Evolutionary conservation across 2,113 vertebrate species (phyloP), one percentile per base, ranked within the genome.

Genomic region (Tetrax tetrax): DNA sequence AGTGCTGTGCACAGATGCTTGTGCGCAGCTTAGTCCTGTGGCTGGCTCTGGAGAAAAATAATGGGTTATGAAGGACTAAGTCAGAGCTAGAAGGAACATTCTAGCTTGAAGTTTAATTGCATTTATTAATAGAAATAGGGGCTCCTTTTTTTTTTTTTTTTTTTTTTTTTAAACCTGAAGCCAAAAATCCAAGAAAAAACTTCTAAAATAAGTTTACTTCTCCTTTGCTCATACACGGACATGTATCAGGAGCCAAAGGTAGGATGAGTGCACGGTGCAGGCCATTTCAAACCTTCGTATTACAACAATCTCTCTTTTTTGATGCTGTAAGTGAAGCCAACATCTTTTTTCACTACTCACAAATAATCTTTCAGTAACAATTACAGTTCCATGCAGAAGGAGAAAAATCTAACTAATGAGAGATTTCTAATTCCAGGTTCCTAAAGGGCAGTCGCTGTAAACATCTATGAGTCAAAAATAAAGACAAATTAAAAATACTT

Each of bases 31-130:
- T 63, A 54, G 3, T 72, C 79, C 83, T 33, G 74, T 47, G 54
- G 82, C 71, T 94, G 65, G 4, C 95, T 95, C 23, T n/a, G 64
- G 63, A 74, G 92, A 3, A 70, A 91, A 83, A 47, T 16, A 85
- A 59, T 79, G 74, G 33, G 15, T 90, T 60, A 79, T 78, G 48
- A 37, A 94, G 84, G 93, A 71, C 82, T 63, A 69, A 85, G 84
- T 38, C 29, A 27, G 45, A 78, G 47, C 9, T 51, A 27, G n/a
- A 70, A 48, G 77, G 61, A 80, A 77, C 61, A 10, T 22, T 66
- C 37, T 48, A 63, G 33, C 35, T 80, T 31, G 28, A 60, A 53
- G 45, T 72, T 72, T n/a, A 38, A 43, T 68, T 71, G 38, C 4
- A 4, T 92, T 86, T 94, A 65, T 84, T 85, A 60, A 78, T 72